Base-by-base conservation (phyloP, 2,888 invertebrate species). In the Proisotoma minuta region DNA sequence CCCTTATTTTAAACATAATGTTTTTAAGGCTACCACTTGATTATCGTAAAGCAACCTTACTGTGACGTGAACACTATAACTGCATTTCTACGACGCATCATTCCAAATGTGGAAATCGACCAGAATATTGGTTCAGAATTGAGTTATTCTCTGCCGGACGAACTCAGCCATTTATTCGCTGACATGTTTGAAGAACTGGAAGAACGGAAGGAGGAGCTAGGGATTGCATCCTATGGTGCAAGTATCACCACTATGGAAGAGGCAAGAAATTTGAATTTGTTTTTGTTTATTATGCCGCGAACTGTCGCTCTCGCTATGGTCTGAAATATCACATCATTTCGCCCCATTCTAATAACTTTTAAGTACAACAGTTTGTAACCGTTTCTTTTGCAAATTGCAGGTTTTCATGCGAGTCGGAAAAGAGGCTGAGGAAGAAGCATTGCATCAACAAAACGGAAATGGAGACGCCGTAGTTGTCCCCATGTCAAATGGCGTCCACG, bases 241-340 rank as follows among this genome's bases (percentile, higher is more conserved):
- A 85, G 89, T 3, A 85, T 91, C 15, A 91, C 92, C 1, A 89
- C 91, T 0, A 81, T 94, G 78, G 93, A 93, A 79, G 93, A 94
- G 79, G 92, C 15, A n/a, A n/a, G n/a, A n/a, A n/a, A n/a, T 34
- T 34, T 34, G 8, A 34, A 10, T 8, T 10, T 8, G 34, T 34
- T 34, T 15, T 8, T 34, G 8, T 15, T 34, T 34, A 34, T 34
- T 34, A 34, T 10, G 8, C 8, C 34, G 15, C 8, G 15, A 10
- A 34, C 34, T 34, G 8, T 34, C 15, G 15, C 34, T 34, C 15
- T 8, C 34, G 34, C 34, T 15, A 34, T 34, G 15, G 8, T 10
- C 15, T 10, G 34, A 10, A 10, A 34, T 10, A 34, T 34, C 15
- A 34, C 15, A 34, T 10, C 34, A 34, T 34, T 34, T 8, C 8